Conservation (phyloP, 2,888 invertebrate species). For the Omphaloscelis lunosa region DNA sequence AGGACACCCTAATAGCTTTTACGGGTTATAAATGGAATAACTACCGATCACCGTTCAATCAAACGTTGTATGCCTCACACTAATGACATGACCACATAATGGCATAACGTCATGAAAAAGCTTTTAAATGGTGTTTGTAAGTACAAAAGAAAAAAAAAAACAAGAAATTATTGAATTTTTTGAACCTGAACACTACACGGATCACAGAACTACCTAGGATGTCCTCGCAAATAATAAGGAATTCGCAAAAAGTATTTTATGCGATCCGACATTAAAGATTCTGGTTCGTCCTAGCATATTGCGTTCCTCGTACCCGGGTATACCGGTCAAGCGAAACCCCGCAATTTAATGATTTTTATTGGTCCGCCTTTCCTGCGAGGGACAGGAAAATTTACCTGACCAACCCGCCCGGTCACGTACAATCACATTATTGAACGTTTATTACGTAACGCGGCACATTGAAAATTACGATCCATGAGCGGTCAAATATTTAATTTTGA, state of each 20-base stretch:
- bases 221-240: constrained; percentile 54
- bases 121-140: not conserved
- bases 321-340: constrained; percentile 76
- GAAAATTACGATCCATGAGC: constrained; percentile 75
- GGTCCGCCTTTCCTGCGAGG: constrained; percentile 78
- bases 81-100: constrained; percentile 17
- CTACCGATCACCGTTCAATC: constrained; percentile 28
- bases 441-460: constrained; percentile 78
- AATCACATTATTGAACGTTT: constrained; percentile 84
- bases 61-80: not conserved
- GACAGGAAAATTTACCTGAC: constrained; percentile 82
- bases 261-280: constrained; percentile 74
- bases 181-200: constrained; percentile 14
- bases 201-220: constrained; percentile 43
- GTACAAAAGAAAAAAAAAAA: not conserved
- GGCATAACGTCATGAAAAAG: not conserved
- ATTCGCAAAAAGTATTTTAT: constrained; percentile 60
- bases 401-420: constrained; percentile 75
- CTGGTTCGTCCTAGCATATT: constrained; percentile 77
- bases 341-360: constrained; percentile 87
- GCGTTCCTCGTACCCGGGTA: constrained; percentile 68
- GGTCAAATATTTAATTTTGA: constrained; percentile 74
- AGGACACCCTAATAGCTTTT: constrained; percentile 20
- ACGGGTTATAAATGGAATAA: constrained; percentile 24
- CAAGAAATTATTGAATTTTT: not conserved